Percentiles rank a stretch among this genome's conserved stretches.
Conservation (phyloP, 2,797 vertebrate genomes). For the Chrysocyon brachyurus region DNA sequence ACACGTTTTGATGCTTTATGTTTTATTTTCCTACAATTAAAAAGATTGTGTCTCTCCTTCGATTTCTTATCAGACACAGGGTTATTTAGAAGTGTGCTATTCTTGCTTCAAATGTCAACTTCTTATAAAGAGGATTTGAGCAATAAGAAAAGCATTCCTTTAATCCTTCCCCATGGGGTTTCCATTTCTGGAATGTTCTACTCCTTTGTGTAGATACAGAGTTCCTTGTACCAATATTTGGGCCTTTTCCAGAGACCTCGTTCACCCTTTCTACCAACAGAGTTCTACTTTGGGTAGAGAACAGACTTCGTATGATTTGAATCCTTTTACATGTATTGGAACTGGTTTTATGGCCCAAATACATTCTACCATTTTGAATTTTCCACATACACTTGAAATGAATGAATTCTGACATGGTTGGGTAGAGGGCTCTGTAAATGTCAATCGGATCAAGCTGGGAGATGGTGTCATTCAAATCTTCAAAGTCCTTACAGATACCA, state of each 20-base stretch:
- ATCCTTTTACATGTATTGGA: not conserved
- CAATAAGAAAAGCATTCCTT: no score
- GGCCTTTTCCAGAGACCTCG: not conserved
- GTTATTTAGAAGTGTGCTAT: no score
- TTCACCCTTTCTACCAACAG: not conserved
- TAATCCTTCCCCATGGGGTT: no score
- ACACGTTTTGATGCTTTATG: not conserved
- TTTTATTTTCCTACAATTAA: no score
- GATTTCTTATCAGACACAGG: not conserved
- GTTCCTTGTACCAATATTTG: not conserved
- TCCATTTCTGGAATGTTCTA: no score
- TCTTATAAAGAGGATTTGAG: no score
- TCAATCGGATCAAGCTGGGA: fast-evolving
- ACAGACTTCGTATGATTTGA: not conserved
- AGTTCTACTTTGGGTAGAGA: no score
- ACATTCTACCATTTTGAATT: not conserved
- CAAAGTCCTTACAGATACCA: fast-evolving
- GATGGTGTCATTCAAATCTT: no score
- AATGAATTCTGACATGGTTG: fast-evolving
- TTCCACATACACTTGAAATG: not conserved
- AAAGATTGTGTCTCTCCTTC: not conserved
- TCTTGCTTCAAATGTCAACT: no score
- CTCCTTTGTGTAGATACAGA: no score
- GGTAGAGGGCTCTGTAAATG: not conserved
- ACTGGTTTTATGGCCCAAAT: no score